Conservation (phyloP, 2,797 vertebrate species). For the Esox masquinongy region DNA sequence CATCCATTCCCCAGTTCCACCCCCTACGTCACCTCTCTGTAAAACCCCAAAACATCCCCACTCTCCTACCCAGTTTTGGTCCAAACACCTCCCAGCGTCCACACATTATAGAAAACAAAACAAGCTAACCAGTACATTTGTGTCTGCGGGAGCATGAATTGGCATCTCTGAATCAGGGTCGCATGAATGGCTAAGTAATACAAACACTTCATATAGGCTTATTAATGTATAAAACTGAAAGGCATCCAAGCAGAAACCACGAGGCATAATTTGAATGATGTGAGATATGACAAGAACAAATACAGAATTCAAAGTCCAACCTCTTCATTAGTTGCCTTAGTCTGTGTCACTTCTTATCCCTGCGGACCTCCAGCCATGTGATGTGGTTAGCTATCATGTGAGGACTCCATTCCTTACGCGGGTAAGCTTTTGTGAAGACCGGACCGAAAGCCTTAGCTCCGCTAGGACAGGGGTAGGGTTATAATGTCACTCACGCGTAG, state of each 20-base stretch:
- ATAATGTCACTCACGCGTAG: neutral
- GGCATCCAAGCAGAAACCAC: neutral
- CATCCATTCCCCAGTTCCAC: conserved; percentile 55
- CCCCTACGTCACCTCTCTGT: conserved; percentile 35
- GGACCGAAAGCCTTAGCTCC: conserved; percentile 22
- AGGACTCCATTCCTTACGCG: conserved; percentile 23
- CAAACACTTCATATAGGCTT: neutral
- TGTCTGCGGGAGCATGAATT: neutral
- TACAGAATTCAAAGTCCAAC: neutral
- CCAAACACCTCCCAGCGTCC: neutral
- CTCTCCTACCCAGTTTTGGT: neutral
- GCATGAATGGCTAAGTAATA: neutral
- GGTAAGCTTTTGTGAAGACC: neutral
- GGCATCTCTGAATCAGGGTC: neutral
- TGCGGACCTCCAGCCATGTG: conserved; percentile 29
- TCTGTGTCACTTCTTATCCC: conserved; percentile 12
- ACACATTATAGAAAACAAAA: conserved; percentile 23
- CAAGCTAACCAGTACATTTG: conserved; percentile 13
- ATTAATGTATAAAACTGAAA: neutral
- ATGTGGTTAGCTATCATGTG: conserved; percentile 52
- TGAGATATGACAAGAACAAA: neutral
- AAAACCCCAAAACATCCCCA: neutral
- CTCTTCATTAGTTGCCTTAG: neutral
- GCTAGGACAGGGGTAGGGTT: neutral
- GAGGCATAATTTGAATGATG: neutral